phyloP scores from a whole-genome alignment of 2,888 invertebrate species.

The Rhynchonema sp. region DNA sequence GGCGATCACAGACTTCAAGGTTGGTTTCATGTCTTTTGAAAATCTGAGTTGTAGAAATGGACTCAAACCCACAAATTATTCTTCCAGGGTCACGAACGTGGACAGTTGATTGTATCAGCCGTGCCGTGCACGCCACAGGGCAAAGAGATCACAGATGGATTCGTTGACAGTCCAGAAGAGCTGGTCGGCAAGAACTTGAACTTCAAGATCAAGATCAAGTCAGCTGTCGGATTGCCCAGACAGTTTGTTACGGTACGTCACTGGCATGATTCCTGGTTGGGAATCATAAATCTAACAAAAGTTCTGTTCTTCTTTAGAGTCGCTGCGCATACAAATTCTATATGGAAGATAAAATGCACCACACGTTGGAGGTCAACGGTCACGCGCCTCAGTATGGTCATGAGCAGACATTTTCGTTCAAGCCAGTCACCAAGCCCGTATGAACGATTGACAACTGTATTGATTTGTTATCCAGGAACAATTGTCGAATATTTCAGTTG shows the following conservation, averaged over 20 bases:
- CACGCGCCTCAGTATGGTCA: constrained; percentile 36
- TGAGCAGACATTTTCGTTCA: constrained; percentile 31
- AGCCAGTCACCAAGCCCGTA: constrained; percentile 33
- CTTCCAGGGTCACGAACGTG: constrained; percentile 19
- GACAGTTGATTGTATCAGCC: constrained; percentile 32
- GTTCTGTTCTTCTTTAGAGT: constrained; percentile 10
- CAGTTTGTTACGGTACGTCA: constrained; percentile 32
- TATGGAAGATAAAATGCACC: constrained; percentile 28
- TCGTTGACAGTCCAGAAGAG: constrained; percentile 35
- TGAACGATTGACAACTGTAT: neutral
- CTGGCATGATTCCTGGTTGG: too few species aligned
- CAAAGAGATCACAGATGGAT: constrained; percentile 35
- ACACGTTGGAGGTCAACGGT: constrained; percentile 23
- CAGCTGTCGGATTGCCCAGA: constrained; percentile 35
- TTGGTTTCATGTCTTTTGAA: too few species aligned
- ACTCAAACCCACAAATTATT: neutral
- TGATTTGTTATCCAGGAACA: neutral
- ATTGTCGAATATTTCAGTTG: constrained; percentile 23
- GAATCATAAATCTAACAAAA: too few species aligned
- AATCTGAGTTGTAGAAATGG: too few species aligned
- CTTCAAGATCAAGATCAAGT: constrained; percentile 36
- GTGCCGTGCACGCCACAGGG: constrained; percentile 36
- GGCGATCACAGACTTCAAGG: constrained; percentile 35
- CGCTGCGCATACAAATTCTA: constrained; percentile 34
- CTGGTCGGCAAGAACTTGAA: constrained; percentile 34